These are phyloP conservation scores for Romanogobio albipinnatus DNA, from an alignment of 2,113 vertebrate genomes.

Conservation along the genomic window DNA sequence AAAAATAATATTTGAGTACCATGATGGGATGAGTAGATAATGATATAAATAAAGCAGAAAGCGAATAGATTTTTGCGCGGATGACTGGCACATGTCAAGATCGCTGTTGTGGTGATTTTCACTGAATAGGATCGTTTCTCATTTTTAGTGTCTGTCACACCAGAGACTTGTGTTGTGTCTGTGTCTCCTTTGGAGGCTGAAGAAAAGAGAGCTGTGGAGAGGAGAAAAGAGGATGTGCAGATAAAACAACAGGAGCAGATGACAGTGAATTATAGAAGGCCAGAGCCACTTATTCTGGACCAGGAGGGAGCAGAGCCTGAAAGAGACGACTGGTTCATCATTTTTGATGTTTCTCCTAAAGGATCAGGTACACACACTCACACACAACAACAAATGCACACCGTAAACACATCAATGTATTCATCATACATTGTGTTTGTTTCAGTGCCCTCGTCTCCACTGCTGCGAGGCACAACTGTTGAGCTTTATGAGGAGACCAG, in stretches of 20 bases:
- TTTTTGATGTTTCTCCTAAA: conserved; percentile 58
- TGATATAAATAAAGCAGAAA: too few relatives aligned
- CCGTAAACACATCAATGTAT: neutral
- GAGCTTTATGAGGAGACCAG: conserved; percentile 5
- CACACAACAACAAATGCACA: neutral
- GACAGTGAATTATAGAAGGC: conserved; percentile 45
- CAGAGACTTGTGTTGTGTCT: neutral
- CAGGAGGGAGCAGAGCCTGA: conserved; percentile 20
- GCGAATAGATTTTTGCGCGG: neutral
- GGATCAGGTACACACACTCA: conserved; percentile 64
- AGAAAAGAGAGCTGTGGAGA: neutral
- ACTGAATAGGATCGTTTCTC: neutral
- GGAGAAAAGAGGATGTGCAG: conserved; percentile 41
- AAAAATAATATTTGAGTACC: neutral
- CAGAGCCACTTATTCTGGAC: conserved; percentile 35
- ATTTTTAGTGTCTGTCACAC: neutral
- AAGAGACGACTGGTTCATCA: conserved; percentile 66
- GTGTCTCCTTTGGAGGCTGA: neutral
- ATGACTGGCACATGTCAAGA: neutral
- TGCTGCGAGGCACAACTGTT: neutral
- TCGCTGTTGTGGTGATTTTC: neutral
- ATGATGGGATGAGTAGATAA: neutral
- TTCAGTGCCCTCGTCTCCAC: neutral
- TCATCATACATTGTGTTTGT: conserved; percentile 21
- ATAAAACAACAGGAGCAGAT: conserved; percentile 45